phyloP scores from a whole-genome alignment of 2,113 vertebrate species.

The Egretta garzetta region DNA sequence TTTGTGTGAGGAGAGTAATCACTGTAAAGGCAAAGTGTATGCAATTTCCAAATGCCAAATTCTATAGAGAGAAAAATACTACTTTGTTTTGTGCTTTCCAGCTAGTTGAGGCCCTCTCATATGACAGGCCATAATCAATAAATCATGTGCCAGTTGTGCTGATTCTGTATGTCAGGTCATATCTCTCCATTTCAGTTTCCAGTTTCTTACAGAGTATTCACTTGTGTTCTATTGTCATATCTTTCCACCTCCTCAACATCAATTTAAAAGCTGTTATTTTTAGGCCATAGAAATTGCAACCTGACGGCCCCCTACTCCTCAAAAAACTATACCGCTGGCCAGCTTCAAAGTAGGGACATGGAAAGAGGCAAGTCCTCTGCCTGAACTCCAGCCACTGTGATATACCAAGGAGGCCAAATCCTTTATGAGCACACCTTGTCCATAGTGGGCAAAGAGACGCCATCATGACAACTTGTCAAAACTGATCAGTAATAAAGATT shows the following conservation, averaged over 20 bases:
- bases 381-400: background rate
- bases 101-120: constrained; percentile 13
- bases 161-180: constrained; percentile 27
- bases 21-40: constrained; percentile 35
- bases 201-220: constrained; percentile 22
- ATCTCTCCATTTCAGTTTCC: constrained; percentile 17
- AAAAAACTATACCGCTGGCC: background rate
- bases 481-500: background rate
- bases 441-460: background rate
- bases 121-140: constrained; percentile 63
- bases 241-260: background rate
- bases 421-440: background rate
- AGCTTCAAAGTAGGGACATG: background rate
- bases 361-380: background rate
- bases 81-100: constrained; percentile 35
- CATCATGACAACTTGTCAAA: background rate
- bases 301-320: background rate
- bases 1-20: constrained; percentile 30
- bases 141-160: constrained; percentile 49
- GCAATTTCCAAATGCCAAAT: constrained; percentile 56
- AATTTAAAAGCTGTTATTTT: constrained; percentile 55
- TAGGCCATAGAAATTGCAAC: background rate
- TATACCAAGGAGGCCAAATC: background rate
- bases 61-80: constrained; percentile 48
- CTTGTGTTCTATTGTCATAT: constrained; percentile 7